Evolutionary conservation across 35 echinoderm and acorn worm genomes (phyloP), one percentile per base, ranked within the genome.

Genomic region (Apostichopus californicus): DNA sequence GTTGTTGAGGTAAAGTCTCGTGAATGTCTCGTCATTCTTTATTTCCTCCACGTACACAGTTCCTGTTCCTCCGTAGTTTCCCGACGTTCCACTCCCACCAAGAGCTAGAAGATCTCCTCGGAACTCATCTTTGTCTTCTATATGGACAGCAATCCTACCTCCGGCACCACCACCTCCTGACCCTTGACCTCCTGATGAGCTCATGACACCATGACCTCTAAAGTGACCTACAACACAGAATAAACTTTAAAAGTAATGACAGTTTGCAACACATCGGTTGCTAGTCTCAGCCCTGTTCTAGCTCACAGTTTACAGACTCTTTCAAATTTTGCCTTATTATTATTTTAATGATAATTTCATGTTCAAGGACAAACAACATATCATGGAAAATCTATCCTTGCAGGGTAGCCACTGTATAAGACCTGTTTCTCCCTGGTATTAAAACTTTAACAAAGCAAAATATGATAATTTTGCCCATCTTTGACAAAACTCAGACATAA

Each of bases 131-230:
- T 63, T 88, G 10, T 93, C 73, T 5, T 77, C 23, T 73, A 98
- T 93, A 88, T 98, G 96, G 14, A 98, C 92, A 22, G 96, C 94
- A 54, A 98, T 95, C 15, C 96, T 88, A 53, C 96, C 96, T 78
- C 96, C 96, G 24, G 96, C 94, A 2, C 96, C 96, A 91, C 94
- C 96, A 68, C 64, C 64, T 58, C 91, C 94, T 13, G 56, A 73
- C 9, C 96, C 96, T 63, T 60, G 92, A 80, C 96, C 96, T 58
- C 93, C 96, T 15, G 79, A 93, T 54, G 94, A 81, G 79, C 53
- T 87, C 8, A 94, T 91, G 59, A 25, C 61, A 13, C 96, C 96
- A 89, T 98, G 96, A 75, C 96, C 96, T 86, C 94, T 77, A 54
- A 95, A 91, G 86, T 98, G 93, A 88, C 75, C 96, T 46, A 46